These are phyloP conservation scores for Galendromus occidentalis DNA, from an alignment of 1,140 invertebrate species.

Conservation along the genomic window DNA sequence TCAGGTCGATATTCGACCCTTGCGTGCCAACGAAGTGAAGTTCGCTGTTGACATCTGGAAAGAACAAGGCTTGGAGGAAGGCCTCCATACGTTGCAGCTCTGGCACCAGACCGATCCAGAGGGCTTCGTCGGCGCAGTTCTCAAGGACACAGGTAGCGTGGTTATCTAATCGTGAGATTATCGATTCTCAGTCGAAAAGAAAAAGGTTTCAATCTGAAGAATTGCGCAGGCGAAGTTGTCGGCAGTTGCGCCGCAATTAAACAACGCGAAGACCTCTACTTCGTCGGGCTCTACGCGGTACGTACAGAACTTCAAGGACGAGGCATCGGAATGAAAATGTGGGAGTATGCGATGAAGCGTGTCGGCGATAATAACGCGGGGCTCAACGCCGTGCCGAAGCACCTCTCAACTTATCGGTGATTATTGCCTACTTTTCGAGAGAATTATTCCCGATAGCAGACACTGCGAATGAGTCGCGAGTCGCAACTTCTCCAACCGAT, in stretches of 20 bases:
- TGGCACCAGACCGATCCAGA: slow-evolving; percentile 19
- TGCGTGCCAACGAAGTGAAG: slow-evolving; percentile 17
- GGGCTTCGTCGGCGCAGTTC: slow-evolving; percentile 20
- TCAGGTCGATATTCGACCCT: slow-evolving; percentile 14
- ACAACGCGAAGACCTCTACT: slow-evolving; percentile 17
- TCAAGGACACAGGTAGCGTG: slow-evolving; percentile 5
- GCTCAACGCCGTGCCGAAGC: slow-evolving; percentile 20
- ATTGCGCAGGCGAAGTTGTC: slow-evolving; percentile 16
- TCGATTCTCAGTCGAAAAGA: too few species aligned
- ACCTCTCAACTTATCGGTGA: slow-evolving; percentile 17
- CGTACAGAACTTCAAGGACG: slow-evolving; percentile 17
- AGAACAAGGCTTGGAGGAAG: slow-evolving; percentile 19
- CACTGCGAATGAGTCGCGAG: too few species aligned
- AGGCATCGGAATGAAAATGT: slow-evolving; percentile 20
- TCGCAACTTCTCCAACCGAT: too few species aligned
- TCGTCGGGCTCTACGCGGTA: slow-evolving; percentile 21
- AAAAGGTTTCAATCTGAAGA: background rate
- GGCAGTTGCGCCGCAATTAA: slow-evolving; percentile 19
- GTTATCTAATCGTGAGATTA: too few species aligned
- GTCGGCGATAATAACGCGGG: slow-evolving; percentile 17
- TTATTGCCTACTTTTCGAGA: too few species aligned
- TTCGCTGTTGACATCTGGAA: slow-evolving; percentile 20
- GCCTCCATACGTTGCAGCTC: slow-evolving; percentile 17
- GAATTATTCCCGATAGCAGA: too few species aligned
- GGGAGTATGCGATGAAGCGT: slow-evolving; percentile 19